Base-by-base conservation (phyloP, 2,888 invertebrate species). In the Himalopsyche tibetana region DNA sequence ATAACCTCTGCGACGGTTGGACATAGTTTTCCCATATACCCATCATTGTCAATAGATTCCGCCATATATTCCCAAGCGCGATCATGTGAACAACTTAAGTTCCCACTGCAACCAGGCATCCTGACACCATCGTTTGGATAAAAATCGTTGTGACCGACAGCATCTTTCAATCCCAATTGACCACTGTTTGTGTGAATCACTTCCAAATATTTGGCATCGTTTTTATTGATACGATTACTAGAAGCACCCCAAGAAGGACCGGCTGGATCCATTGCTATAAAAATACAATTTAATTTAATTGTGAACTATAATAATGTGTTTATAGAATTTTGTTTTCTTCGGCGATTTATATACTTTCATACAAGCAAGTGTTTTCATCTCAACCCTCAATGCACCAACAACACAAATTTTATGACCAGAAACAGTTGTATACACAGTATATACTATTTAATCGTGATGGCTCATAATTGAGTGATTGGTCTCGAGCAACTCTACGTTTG, bases 71-170 rank as follows among this genome's bases (percentile, higher is more conserved):
- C 90, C 85, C 91, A 92, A 0, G 90, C 88, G 84, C 89, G 90
- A 63, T 90, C 88, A 87, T 93, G 93, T 0, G 92, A 92, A 85
- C 93, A 93, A 5, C 89, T 85, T 88, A 89, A 90, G 80, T 85
- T 86, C 0, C 89, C 6, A 88, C 84, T 90, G 86, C 92, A 93
- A 0, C 92, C 92, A 6, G 92, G 92, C 92, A 91, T 91, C 83
- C 87, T 89, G 1, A 12, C 89, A 82, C 3, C 92, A 91, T 4
- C 92, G 91, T 56, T 93, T 91, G 12, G 92, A 89, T 91, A 92
- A 89, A 92, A 92, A 87, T 93, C 92, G 0, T 91, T 91, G 88
- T 91, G 92, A 92, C 93, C 93, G 91, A 92, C 90, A 90, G 92
- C 91, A 82, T 92, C 92, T 89, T 90, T 91, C 15, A 92, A 87